phyloP scores from a whole-genome alignment of 2,888 invertebrate genomes.

The Mesorhabditis spiculigera region DNA sequence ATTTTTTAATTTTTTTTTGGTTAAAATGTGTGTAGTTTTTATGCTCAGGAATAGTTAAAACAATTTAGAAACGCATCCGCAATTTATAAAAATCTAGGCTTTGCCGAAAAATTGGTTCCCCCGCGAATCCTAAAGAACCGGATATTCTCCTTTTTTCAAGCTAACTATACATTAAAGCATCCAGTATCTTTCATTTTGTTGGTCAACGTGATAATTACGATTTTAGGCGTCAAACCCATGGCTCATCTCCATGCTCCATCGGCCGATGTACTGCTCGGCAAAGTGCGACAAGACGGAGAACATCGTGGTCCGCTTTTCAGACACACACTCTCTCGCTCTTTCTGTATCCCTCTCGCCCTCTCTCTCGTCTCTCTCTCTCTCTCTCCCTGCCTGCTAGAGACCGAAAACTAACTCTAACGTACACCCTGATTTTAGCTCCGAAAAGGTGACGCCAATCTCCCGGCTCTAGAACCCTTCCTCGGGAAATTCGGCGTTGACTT shows the following conservation, averaged over 20 bases:
- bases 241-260: background rate
- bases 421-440: background rate
- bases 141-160: background rate
- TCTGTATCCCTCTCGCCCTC: too few relatives aligned
- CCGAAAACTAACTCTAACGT: background rate
- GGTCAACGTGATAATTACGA: background rate
- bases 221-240: background rate
- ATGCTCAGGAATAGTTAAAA: too few relatives aligned
- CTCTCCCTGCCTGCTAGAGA: background rate
- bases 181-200: background rate
- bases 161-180: background rate
- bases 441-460: background rate
- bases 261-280: constrained; percentile 5
- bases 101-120: background rate
- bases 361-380: too few relatives aligned
- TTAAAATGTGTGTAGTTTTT: too few relatives aligned
- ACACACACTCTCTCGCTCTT: too few relatives aligned
- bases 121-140: background rate
- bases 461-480: background rate
- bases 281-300: background rate
- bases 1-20: too few relatives aligned
- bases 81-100: constrained; percentile 2
- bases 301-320: background rate
- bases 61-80: too few relatives aligned
- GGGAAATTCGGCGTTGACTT: background rate